Evolutionary conservation across 2,113 vertebrate genomes (phyloP).

Genomic region (Morone chrysops): DNA sequence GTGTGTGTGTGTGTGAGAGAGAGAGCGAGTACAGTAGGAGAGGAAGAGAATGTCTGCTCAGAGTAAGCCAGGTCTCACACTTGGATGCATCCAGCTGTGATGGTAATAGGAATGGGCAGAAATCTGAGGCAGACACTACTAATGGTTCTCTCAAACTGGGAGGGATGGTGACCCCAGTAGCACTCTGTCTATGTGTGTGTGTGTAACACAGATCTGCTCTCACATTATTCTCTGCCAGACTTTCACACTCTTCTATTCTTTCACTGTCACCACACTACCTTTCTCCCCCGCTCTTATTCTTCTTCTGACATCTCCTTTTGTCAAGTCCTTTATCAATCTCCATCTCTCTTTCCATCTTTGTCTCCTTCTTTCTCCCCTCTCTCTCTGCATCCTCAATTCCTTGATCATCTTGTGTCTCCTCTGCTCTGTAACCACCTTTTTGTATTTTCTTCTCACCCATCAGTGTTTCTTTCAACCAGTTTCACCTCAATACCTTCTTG

Average conservation of each 20-base stretch:
- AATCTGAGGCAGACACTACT: constrained; percentile 86
- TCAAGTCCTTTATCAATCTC: constrained; percentile 21
- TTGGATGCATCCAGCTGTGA: constrained; percentile 77
- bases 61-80: constrained; percentile 44
- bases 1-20: constrained; percentile 17
- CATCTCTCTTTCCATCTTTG: background rate
- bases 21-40: constrained; percentile 17
- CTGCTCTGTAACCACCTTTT: background rate
- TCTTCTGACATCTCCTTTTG: constrained; percentile 11
- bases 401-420: background rate
- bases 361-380: background rate
- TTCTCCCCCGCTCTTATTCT: constrained; percentile 13
- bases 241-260: constrained; percentile 15
- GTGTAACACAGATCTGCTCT: constrained; percentile 16
- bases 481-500: background rate
- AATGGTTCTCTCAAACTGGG: constrained; percentile 76
- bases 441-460: background rate
- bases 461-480: background rate
- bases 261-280: background rate
- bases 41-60: constrained; percentile 34
- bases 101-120: constrained; percentile 86
- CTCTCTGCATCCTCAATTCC: background rate
- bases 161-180: constrained; percentile 60
- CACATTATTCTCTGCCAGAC: constrained; percentile 18
- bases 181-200: background rate